Conservation (phyloP, 2,113 vertebrate species). For the Petrocephalus zakoni region DNA sequence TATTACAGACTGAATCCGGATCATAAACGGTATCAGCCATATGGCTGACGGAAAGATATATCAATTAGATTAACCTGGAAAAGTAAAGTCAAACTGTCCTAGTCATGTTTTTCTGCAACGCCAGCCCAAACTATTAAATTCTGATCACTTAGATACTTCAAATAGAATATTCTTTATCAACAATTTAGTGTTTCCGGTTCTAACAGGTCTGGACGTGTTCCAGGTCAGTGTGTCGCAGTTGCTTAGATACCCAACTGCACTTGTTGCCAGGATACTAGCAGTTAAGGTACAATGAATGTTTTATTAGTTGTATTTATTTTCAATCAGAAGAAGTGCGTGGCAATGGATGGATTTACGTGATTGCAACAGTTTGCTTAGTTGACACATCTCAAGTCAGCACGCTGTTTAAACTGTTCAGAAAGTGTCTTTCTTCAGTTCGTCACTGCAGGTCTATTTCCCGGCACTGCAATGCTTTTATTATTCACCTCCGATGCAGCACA, state of each 20-base stretch:
- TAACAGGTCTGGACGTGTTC: background rate
- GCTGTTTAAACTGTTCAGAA: background rate
- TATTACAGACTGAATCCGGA: background rate
- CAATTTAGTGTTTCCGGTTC: background rate
- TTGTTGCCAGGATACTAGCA: conserved; percentile 17
- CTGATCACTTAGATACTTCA: background rate
- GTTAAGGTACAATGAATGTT: background rate
- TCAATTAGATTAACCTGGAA: background rate
- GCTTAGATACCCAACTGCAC: conserved; percentile 8
- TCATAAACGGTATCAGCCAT: background rate
- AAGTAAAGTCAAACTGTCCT: background rate
- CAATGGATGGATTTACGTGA: background rate
- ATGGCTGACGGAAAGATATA: background rate
- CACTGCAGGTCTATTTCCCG: background rate
- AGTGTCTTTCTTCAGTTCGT: background rate
- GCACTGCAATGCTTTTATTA: background rate
- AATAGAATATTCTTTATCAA: background rate
- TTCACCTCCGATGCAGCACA: background rate
- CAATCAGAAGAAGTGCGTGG: background rate
- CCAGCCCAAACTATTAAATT: background rate
- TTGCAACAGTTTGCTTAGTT: background rate
- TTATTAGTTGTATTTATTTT: background rate
- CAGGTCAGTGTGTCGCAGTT: conserved; percentile 4
- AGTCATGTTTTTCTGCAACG: background rate
- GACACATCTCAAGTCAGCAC: background rate